Evolutionary conservation across 2,113 vertebrate species (phyloP).

Genomic region (pig (Sus scrofa)): DNA sequence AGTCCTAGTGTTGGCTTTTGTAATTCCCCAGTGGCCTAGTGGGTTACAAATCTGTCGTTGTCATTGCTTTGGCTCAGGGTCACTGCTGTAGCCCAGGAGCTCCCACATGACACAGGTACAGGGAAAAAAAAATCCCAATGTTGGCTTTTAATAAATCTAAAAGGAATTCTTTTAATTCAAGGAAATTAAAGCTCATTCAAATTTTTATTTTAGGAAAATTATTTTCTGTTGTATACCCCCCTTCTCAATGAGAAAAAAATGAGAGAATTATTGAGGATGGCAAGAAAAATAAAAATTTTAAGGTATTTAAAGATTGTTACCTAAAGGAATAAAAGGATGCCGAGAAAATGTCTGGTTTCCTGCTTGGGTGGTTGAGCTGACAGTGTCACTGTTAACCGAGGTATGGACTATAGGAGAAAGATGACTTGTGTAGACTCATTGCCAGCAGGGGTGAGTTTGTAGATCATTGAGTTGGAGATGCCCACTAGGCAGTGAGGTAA

Average conservation of each 20-base stretch:
- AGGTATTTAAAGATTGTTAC: neutral
- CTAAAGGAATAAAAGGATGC: neutral
- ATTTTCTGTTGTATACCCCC: neutral
- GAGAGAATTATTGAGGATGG: neutral
- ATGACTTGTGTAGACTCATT: neutral
- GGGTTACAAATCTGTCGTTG: too few species aligned
- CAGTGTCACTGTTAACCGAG: neutral
- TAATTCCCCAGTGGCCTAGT: too few species aligned
- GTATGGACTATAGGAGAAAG: neutral
- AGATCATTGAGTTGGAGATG: neutral
- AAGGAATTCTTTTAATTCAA: slow-evolving; percentile 22
- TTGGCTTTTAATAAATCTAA: slow-evolving; percentile 22
- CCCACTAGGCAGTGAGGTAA: neutral
- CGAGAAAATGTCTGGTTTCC: slow-evolving; percentile 1
- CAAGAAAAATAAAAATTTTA: neutral
- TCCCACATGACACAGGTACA: too few species aligned
- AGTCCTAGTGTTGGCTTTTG: neutral
- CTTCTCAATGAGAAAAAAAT: neutral
- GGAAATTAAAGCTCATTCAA: neutral
- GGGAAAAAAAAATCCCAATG: neutral
- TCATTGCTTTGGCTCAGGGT: too few species aligned
- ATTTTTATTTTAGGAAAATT: neutral
- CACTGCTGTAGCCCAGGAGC: too few species aligned
- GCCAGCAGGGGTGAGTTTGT: neutral
- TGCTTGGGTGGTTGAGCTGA: neutral